Evolutionary conservation across 2,113 vertebrate species (phyloP).

Genomic region (Ictidomys tridecemlineatus): DNA sequence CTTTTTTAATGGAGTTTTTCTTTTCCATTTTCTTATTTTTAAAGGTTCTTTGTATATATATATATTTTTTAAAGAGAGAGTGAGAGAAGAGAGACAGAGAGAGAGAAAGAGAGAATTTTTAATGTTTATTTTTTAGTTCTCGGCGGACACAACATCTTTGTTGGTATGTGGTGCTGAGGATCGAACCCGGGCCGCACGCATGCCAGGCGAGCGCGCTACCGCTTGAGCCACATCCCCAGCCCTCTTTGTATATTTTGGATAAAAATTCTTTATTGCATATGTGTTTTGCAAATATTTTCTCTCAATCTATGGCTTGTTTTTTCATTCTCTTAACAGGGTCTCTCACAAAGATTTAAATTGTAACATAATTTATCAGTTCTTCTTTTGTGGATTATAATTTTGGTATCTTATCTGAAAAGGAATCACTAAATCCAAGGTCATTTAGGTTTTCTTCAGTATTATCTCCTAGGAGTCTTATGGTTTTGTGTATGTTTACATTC

Average conservation of each 20-base stretch:
- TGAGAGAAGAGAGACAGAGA: no score
- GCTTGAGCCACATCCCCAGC: no score
- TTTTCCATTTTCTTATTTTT: neutral
- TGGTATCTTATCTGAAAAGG: neutral
- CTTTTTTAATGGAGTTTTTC: neutral
- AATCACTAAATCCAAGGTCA: neutral
- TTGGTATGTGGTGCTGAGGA: no score
- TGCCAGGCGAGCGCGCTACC: no score
- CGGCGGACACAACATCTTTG: no score
- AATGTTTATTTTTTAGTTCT: no score
- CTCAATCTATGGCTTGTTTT: neutral
- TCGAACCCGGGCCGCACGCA: no score
- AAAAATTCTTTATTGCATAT: neutral
- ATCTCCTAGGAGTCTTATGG: neutral
- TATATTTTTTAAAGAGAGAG: no score
- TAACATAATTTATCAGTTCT: neutral
- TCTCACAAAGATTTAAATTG: neutral
- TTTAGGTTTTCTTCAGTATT: neutral
- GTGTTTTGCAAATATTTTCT: neutral
- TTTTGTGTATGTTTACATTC: neutral
- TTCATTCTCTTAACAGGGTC: neutral
- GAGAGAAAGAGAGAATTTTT: no score
- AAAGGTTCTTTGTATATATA: neutral
- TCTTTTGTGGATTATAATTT: neutral
- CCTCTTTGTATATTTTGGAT: neutral